A percentile compares a stretch with the other conserved stretches of the same genome.
phyloP scores from a whole-genome alignment of 2,888 invertebrate genomes.

The Anaspis maculata region DNA sequence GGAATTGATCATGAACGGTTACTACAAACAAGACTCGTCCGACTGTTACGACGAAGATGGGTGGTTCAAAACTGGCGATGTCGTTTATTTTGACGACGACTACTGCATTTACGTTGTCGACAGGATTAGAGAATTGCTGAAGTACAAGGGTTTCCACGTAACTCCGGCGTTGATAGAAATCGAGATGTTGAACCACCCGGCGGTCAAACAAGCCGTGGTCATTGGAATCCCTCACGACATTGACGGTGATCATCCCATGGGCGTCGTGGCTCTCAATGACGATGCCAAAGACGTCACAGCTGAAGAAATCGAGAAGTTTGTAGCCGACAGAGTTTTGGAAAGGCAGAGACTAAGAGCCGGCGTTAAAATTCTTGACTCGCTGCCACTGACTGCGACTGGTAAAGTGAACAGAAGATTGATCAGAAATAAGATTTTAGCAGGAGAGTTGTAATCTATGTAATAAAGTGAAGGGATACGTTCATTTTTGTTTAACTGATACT shows the following conservation, averaged over 20 bases:
- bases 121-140: slow-evolving; percentile 44
- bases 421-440: slow-evolving; percentile 4
- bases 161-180: slow-evolving; percentile 25
- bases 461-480: too few species aligned
- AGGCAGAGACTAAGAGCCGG: slow-evolving; percentile 15
- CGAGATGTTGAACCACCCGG: slow-evolving; percentile 24
- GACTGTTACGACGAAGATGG: too few species aligned
- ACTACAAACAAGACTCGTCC: slow-evolving; percentile 35
- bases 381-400: slow-evolving; percentile 8
- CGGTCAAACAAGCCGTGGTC: slow-evolving; percentile 22
- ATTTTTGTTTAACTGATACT: too few species aligned
- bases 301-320: slow-evolving; percentile 21
- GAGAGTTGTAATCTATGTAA: too few species aligned
- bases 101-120: slow-evolving; percentile 43
- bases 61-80: too few species aligned
- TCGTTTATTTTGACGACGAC: slow-evolving; percentile 43
- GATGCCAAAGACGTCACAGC: slow-evolving; percentile 12
- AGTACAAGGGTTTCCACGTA: slow-evolving; percentile 40
- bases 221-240: slow-evolving; percentile 20
- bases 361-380: slow-evolving; percentile 5
- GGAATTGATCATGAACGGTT: slow-evolving; percentile 5
- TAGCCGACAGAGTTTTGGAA: slow-evolving; percentile 21
- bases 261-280: too few species aligned
- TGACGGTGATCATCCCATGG: slow-evolving; percentile 24
- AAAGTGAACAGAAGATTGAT: slow-evolving; percentile 5